phyloP scores from a whole-genome alignment of 2,797 vertebrate genomes.

The Parauchenoglanis ngamensis region DNA sequence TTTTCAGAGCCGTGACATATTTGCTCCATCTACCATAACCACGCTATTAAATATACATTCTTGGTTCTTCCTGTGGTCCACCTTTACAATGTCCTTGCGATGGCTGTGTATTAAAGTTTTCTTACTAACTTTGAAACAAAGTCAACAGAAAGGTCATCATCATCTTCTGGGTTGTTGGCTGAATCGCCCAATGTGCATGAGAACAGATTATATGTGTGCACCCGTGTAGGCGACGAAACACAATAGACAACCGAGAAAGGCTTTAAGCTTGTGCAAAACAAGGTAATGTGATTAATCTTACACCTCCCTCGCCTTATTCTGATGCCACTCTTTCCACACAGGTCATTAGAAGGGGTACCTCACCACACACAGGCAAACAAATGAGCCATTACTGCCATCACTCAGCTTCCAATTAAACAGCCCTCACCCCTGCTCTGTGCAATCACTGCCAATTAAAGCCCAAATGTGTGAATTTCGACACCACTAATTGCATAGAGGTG shows the following conservation, averaged over 20 bases:
- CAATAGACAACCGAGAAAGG: constrained; percentile 18
- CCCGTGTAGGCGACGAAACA: constrained; percentile 27
- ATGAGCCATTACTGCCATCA: constrained; percentile 61
- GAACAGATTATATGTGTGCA: constrained; percentile 21
- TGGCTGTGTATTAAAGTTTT: constrained; percentile 58
- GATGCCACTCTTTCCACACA: constrained; percentile 46
- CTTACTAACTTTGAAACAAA: constrained; percentile 60
- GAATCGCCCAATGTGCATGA: constrained; percentile 11
- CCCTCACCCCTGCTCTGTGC: constrained; percentile 54
- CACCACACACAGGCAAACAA: constrained; percentile 60
- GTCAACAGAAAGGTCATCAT: constrained; percentile 8
- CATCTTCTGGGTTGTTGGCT: constrained; percentile 13
- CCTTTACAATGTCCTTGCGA: constrained; percentile 72
- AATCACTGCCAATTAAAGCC: constrained; percentile 62
- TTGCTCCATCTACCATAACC: constrained; percentile 64
- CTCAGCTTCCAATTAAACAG: constrained; percentile 62
- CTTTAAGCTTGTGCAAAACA: constrained; percentile 23
- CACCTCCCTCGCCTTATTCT: constrained; percentile 35
- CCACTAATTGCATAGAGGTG: constrained; percentile 56
- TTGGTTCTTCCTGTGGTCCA: constrained; percentile 61
- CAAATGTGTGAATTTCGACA: constrained; percentile 56
- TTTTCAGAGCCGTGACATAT: constrained; percentile 62
- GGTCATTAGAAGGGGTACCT: constrained; percentile 60
- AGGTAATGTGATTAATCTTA: constrained; percentile 53
- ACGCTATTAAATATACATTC: constrained; percentile 69